A percentile compares a stretch with the other conserved stretches of the same genome.
Evolutionary conservation across 1,140 invertebrate genomes (phyloP).

Genomic region (Campoletis sonorensis): DNA sequence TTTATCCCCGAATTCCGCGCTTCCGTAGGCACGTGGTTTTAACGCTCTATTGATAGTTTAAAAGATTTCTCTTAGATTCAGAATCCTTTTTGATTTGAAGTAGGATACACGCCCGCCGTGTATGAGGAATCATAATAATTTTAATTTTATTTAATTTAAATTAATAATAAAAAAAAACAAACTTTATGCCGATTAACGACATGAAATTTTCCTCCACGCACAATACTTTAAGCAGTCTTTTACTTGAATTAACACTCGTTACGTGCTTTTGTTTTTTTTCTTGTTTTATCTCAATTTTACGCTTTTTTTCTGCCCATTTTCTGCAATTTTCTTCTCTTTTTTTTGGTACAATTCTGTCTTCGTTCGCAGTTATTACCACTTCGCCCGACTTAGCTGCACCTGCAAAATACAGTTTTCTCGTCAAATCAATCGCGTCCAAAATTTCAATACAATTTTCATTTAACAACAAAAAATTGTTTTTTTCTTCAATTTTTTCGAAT

Average conservation of each 20-base stretch:
- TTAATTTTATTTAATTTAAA: background rate
- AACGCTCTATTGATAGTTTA: too few relatives aligned
- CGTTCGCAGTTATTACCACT: conserved; percentile 9
- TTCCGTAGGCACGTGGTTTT: too few relatives aligned
- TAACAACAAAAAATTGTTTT: too few relatives aligned
- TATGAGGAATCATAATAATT: too few relatives aligned
- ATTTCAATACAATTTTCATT: background rate
- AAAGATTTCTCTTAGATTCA: too few relatives aligned
- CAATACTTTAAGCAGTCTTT: conserved; percentile 27
- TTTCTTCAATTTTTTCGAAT: too few relatives aligned
- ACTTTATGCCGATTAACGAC: background rate
- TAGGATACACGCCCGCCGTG: too few relatives aligned
- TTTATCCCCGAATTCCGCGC: too few relatives aligned
- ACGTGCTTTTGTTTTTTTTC: too few relatives aligned
- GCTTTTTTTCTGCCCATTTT: background rate
- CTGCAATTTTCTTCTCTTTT: background rate
- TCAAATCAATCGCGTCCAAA: background rate
- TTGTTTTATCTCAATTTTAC: background rate
- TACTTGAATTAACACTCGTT: conserved; percentile 16
- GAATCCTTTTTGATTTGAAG: too few relatives aligned
- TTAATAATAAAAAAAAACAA: conserved; percentile 12
- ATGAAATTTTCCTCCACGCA: conserved; percentile 18
- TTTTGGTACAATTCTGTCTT: conserved; percentile 18
- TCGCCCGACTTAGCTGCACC: conserved; percentile 16
- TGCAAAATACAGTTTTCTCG: background rate